phyloP scores from a whole-genome alignment of 1,140 invertebrate species.

The Venturia canescens region DNA sequence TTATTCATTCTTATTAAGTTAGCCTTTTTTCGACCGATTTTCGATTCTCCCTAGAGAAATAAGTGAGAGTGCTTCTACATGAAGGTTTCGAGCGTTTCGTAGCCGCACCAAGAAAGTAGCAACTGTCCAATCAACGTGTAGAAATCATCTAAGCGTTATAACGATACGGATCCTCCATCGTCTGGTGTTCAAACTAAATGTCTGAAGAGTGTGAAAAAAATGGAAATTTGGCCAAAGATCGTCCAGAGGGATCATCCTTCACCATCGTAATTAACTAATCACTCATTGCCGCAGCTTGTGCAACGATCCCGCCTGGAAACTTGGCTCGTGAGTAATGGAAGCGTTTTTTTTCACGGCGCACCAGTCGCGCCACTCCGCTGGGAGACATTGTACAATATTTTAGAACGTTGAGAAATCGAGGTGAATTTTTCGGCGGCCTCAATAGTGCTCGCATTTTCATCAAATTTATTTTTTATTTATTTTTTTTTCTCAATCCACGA shows the following conservation, averaged over 20 bases:
- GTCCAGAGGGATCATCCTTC: slow-evolving; percentile 10
- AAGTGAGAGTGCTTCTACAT: slow-evolving; percentile 47
- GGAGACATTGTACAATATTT: not conserved
- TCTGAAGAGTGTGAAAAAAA: not conserved
- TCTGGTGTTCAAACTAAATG: not conserved
- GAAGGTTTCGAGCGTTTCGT: not conserved
- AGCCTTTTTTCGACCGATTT: slow-evolving; percentile 12
- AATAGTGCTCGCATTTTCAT: not conserved
- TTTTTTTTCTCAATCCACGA: no score
- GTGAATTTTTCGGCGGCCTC: not conserved
- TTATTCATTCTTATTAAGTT: not conserved
- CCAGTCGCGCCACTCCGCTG: not conserved
- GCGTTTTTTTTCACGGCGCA: not conserved
- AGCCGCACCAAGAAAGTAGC: not conserved
- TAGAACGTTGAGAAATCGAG: not conserved
- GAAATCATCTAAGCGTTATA: not conserved
- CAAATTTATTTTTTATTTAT: no score
- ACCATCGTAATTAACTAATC: slow-evolving; percentile 25
- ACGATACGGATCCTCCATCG: not conserved
- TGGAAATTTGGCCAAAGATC: not conserved
- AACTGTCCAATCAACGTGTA: slow-evolving; percentile 35
- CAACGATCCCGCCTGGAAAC: not conserved
- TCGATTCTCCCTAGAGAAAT: slow-evolving; percentile 52
- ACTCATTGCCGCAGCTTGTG: slow-evolving; percentile 18
- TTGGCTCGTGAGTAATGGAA: not conserved